A percentile compares a stretch with the other conserved stretches of the same genome.
Evolutionary conservation across 2,113 vertebrate genomes (phyloP).

Genomic region (Steatornis caripensis): DNA sequence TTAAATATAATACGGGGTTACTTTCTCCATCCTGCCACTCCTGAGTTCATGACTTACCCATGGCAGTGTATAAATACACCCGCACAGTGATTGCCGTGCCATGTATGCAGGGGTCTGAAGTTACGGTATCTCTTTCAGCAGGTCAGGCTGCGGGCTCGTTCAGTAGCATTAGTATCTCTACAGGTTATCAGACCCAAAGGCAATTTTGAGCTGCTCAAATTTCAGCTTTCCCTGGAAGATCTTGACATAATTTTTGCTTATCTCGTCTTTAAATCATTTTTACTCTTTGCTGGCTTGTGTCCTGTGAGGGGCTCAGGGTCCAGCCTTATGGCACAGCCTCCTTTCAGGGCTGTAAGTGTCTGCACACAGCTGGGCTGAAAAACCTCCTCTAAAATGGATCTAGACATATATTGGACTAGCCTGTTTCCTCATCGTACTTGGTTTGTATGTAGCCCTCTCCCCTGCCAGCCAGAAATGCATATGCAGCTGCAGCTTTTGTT

Average conservation of each 20-base stretch:
- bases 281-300: background rate
- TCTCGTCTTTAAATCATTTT: background rate
- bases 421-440: background rate
- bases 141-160: background rate
- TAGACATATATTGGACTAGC: background rate
- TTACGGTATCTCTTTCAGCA: slow-evolving; percentile 13
- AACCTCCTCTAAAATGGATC: background rate
- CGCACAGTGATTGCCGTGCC: background rate
- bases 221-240: background rate
- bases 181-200: background rate
- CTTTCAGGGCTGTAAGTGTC: background rate
- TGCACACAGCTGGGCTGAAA: background rate
- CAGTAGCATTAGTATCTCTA: background rate
- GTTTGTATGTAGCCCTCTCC: background rate
- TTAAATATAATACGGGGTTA: slow-evolving; percentile 3
- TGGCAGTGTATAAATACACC: background rate
- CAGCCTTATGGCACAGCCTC: background rate
- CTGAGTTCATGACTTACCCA: background rate
- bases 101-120: background rate
- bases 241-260: background rate
- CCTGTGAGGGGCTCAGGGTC: background rate
- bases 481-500: background rate
- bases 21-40: background rate
- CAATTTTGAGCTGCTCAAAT: background rate
- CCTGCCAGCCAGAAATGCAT: background rate